These are phyloP conservation scores for Ichneumoninae sp. DNA, from an alignment of 2,888 invertebrate species.

Conservation along the genomic window DNA sequence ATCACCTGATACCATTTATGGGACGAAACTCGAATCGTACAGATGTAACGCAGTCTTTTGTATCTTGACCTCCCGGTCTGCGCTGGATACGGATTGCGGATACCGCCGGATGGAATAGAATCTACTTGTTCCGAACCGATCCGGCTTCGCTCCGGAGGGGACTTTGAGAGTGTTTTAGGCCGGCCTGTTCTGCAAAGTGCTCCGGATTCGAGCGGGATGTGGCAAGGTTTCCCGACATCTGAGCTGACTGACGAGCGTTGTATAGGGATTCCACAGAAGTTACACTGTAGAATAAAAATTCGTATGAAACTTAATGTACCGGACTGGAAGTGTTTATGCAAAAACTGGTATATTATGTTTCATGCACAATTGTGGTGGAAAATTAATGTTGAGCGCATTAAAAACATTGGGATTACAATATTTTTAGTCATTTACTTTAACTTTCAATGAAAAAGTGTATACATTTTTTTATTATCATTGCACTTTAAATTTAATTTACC, in stretches of 20 bases:
- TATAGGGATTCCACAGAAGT: neutral
- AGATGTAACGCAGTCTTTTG: conserved; percentile 22
- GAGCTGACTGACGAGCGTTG: neutral
- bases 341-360: no score
- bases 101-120: neutral
- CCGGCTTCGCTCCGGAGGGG: neutral
- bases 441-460: no score
- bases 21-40: conserved; percentile 31
- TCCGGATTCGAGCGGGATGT: neutral
- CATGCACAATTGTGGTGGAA: no score
- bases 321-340: no score
- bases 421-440: no score
- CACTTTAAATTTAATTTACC: no score
- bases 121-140: conserved; percentile 7
- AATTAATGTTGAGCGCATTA: no score
- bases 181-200: neutral
- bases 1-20: conserved; percentile 50
- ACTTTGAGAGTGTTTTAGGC: neutral
- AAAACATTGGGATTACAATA: no score
- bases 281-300: neutral
- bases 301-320: no score
- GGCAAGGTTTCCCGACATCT: neutral
- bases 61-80: neutral
- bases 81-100: conserved; percentile 7
- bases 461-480: no score